Evolutionary conservation across 2,888 invertebrate genomes (phyloP), one percentile per base, ranked within the genome.

Genomic region (Apamea monoglypha): DNA sequence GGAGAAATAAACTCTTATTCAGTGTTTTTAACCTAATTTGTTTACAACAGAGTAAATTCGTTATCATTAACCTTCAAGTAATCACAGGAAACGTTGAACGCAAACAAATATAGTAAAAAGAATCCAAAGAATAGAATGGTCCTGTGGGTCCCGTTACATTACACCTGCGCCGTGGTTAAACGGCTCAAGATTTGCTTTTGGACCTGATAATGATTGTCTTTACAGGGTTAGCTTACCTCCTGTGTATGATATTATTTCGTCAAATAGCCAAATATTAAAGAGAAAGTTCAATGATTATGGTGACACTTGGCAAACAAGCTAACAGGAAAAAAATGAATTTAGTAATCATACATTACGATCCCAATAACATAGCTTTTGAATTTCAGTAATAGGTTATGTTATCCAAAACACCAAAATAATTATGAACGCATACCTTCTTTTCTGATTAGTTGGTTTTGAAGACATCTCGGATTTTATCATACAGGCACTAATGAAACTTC

Each of bases 361-460:
- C 63, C 44, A 73, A 68, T 56, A n/a, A 8, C 75, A 47, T n/a
- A 63, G 47, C n/a, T 53, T 68, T 32, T 78, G 36, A 76, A 72
- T 50, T 72, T 25, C 69, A 40, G 8, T 67, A 69, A 32, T 77
- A 88, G 81, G 84, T 84, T 87, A 87, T 63, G 77, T 75, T 53
- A 66, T 40, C 71, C 68, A 64, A 72, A 77, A 75, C 78, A 78
- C 25, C 67, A 80, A 88, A 89, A 83, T 76, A 89, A 89, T 90
- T 87, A 68, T 81, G 82, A 83, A 56, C 78, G 91, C 94, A 97
- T 95, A 98, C 98, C 98, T 98, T 95, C 98, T 97, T 96, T 98
- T 98, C 93, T 98, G 98, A 96, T 97, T 98, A 87, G 97, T 96
- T 92, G 96, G 96, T 92, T 97, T 97, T 82, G 96, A 91, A 94